Evolutionary conservation across 2,888 invertebrate genomes (phyloP), one percentile per base, ranked within the genome.

Genomic region (Pelosia muscerda): DNA sequence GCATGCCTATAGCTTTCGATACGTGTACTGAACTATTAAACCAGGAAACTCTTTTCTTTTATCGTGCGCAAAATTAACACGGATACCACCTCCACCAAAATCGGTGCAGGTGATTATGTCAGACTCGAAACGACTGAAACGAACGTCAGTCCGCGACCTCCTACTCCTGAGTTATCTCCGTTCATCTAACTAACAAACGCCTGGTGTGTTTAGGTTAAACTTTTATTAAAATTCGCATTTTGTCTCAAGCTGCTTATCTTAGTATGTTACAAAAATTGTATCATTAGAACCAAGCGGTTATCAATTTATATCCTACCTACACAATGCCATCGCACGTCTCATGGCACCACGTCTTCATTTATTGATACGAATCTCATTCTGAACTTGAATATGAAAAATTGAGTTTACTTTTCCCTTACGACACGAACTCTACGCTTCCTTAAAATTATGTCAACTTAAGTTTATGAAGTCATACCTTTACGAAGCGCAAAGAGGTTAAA

Each of bases 401-500:
- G 13, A 28, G 19, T 57, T n/a, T 57, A 11, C 38, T 23, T 63
- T 34, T 34, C 56, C 13, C 28, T 25, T 19, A 28, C 19, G 15
- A 38, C 10, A n/a, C 15, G n/a, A 19, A n/a, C 25, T n/a, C 9
- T 6, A 10, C 22, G 26, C 13, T 25, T 57, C 3, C 49, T 31
- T 25, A 23, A 49, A 74, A 65, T 70, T 61, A 68, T 73, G 42
- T 71, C 69, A 76, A 72, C 23, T 70, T 62, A 74, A 73, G 65
- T 77, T 76, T 77, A 74, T 76, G 55, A 70, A 73, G 64, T 68
- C 73, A 73, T 75, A 75, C 75, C 67, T 75, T 86, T 81, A 79
- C 78, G 74, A 69, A 76, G 67, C 73, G 78, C 69, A 75, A 78
- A 76, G 76, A 77, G 74, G 74, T 80, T 79, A 81, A 73, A 74